Conservation (phyloP, 2,888 invertebrate genomes). For the Pristionchus maxplancki region DNA sequence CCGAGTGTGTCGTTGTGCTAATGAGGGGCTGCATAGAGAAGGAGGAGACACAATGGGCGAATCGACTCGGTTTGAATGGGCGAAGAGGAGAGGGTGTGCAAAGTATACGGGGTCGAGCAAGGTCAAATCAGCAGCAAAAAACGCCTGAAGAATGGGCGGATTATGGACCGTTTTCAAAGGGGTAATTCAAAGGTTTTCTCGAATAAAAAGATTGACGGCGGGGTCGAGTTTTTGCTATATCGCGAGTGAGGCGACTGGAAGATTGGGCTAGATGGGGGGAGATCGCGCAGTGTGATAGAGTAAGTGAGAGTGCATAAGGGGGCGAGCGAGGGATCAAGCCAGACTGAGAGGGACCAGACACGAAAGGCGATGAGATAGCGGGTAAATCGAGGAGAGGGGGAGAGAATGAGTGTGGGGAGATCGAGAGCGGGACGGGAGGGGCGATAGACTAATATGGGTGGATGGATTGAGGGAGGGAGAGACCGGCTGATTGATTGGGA, state of each 20-base stretch:
- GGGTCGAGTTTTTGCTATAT: slow-evolving; percentile 41
- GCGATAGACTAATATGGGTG: slow-evolving; percentile 34
- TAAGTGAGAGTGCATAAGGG: background rate
- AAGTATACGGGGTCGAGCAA: slow-evolving; percentile 44
- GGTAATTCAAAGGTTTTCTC: background rate
- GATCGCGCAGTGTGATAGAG: slow-evolving; percentile 4
- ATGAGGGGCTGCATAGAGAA: slow-evolving; percentile 35
- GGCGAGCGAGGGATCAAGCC: background rate
- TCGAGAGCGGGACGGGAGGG: slow-evolving; percentile 21
- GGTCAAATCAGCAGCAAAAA: slow-evolving; percentile 11
- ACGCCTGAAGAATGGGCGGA: slow-evolving; percentile 32
- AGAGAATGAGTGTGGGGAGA: background rate
- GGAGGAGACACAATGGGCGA: background rate
- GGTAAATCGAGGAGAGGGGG: background rate
- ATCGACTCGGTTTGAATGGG: background rate
- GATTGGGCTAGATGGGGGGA: background rate
- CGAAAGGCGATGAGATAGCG: background rate
- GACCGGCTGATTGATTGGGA: background rate
- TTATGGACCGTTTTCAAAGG: slow-evolving; percentile 18
- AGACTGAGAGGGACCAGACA: slow-evolving; percentile 5
- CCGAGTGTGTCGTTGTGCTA: background rate
- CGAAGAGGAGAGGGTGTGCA: background rate
- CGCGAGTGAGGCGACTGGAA: background rate
- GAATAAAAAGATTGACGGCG: background rate
- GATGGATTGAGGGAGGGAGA: background rate